These are phyloP conservation scores for Arrhamphus sclerolepis DNA, from an alignment of 2,797 vertebrate genomes.

Conservation along the genomic window DNA sequence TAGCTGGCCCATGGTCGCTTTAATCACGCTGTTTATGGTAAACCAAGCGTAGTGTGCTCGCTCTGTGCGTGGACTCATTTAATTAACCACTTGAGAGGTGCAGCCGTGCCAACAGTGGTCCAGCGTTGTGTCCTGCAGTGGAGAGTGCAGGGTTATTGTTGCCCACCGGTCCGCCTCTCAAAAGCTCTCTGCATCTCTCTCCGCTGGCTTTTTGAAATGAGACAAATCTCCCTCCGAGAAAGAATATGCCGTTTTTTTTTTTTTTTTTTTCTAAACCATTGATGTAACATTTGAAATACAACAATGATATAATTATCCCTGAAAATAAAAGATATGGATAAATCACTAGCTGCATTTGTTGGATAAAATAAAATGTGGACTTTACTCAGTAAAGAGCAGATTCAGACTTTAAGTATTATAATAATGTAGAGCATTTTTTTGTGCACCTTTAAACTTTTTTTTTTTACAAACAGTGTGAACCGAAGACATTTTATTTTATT, in stretches of 20 bases:
- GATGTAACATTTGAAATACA: constrained; percentile 43
- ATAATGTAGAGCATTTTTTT: too few relatives aligned
- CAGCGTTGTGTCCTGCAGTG: constrained; percentile 55
- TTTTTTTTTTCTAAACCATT: constrained; percentile 5
- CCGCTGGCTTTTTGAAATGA: constrained; percentile 49
- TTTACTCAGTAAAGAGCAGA: too few relatives aligned
- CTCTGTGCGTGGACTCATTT: constrained; percentile 65
- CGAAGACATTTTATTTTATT: too few relatives aligned
- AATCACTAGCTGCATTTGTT: constrained; percentile 24
- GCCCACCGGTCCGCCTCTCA: constrained; percentile 62
- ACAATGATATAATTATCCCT: constrained; percentile 50
- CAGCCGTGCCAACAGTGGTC: constrained; percentile 38
- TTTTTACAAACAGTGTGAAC: too few relatives aligned
- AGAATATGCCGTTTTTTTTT: constrained; percentile 32
- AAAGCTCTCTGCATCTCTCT: constrained; percentile 36
- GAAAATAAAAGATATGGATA: constrained; percentile 31
- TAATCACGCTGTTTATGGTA: constrained; percentile 78
- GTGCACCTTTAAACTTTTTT: too few relatives aligned
- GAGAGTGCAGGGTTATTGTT: constrained; percentile 83
- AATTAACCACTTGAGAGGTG: constrained; percentile 79
- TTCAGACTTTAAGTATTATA: too few relatives aligned
- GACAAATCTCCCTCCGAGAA: constrained; percentile 41
- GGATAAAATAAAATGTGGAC: background rate
- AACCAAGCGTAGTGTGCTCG: constrained; percentile 67
- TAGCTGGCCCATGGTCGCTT: constrained; percentile 59